phyloP scores from a whole-genome alignment of 2,888 invertebrate species.

The Heteropelma amictum region DNA sequence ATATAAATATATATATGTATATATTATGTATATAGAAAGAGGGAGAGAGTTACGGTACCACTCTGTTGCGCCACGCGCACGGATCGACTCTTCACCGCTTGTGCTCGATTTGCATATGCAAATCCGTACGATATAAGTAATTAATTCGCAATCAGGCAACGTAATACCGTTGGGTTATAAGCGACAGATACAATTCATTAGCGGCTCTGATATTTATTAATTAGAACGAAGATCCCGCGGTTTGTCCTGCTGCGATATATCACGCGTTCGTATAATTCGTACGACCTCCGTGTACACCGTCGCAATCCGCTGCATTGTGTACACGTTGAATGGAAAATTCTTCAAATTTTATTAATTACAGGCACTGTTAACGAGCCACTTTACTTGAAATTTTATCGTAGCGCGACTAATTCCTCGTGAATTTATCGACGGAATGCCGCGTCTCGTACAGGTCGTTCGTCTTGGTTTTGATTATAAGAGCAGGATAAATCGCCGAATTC shows the following conservation, averaged over 20 bases:
- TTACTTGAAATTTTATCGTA: too few species aligned
- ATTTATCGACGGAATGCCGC: too few species aligned
- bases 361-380: background rate
- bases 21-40: too few species aligned
- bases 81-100: conserved; percentile 54
- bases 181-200: conserved; percentile 75
- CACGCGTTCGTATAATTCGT: conserved; percentile 1
- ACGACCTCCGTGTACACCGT: conserved; percentile 26
- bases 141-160: conserved; percentile 75
- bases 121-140: conserved; percentile 75
- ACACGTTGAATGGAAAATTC: too few species aligned
- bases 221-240: conserved; percentile 45
- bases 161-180: conserved; percentile 67
- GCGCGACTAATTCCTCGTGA: too few species aligned
- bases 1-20: too few species aligned
- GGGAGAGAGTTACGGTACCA: background rate
- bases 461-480: too few species aligned
- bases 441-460: too few species aligned
- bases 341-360: conserved; percentile 38
- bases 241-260: background rate
- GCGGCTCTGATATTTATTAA: conserved; percentile 70
- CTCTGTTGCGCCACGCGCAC: conserved; percentile 49
- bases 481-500: too few species aligned
- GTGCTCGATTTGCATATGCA: conserved; percentile 74
- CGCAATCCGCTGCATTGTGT: conserved; percentile 30